A percentile compares a stretch with the other conserved stretches of the same genome.
These are phyloP conservation scores for Zoanthus gigantus DNA, from an alignment of 92 coral and sea anemone species.

Conservation along the genomic window DNA sequence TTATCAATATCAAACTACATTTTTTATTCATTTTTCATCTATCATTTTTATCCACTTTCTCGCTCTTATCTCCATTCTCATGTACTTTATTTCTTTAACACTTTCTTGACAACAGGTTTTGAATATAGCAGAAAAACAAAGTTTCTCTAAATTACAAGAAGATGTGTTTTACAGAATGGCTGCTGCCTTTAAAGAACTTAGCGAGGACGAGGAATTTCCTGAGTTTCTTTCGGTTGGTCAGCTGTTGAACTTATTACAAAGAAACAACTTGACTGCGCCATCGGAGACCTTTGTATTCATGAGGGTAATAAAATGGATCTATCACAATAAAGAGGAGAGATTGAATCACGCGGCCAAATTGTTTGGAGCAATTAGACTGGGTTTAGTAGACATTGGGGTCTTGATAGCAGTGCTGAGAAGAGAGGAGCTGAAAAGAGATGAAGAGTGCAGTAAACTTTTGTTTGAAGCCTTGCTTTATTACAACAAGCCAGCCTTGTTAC, in stretches of 20 bases:
- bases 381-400: constrained; percentile 61
- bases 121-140: constrained; percentile 56
- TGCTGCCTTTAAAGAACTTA: constrained; percentile 33
- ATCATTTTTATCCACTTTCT: too few relatives aligned
- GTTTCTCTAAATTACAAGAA: constrained; percentile 49
- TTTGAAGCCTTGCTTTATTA: constrained; percentile 45
- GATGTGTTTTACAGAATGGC: constrained; percentile 24
- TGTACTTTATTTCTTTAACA: background rate
- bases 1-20: too few relatives aligned
- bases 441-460: constrained; percentile 52
- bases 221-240: constrained; percentile 20
- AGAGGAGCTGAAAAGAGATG: constrained; percentile 36
- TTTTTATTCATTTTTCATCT: too few relatives aligned
- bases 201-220: constrained; percentile 43
- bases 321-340: constrained; percentile 53
- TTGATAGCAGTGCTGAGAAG: constrained; percentile 49
- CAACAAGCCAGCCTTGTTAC: constrained; percentile 41
- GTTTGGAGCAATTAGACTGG: constrained; percentile 59
- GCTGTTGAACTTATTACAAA: constrained; percentile 28
- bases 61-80: background rate
- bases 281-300: constrained; percentile 67
- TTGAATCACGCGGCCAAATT: constrained; percentile 47
- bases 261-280: constrained; percentile 62
- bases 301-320: constrained; percentile 62
- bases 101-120: constrained; percentile 1